Percentiles rank a stretch among this genome's conserved stretches.
Evolutionary conservation across 2,113 vertebrate species (phyloP).

Genomic region (Boulengerochromis microlepis): DNA sequence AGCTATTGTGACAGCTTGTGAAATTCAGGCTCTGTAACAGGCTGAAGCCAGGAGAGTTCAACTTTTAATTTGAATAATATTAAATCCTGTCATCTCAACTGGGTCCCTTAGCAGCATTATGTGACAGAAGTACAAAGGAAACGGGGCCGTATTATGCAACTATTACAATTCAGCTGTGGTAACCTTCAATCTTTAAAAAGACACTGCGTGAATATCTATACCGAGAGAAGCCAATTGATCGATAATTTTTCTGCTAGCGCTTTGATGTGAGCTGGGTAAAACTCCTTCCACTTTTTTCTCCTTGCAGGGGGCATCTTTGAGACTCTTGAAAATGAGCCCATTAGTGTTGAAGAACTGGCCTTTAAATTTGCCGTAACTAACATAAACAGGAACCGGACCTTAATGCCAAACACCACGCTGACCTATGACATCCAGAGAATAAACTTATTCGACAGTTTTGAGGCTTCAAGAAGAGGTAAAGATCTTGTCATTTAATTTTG

Average conservation of each 20-base stretch:
- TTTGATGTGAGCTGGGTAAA: background rate
- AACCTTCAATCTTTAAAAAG: background rate
- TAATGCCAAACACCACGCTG: conserved; percentile 97
- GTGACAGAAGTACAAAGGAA: background rate
- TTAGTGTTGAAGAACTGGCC: conserved; percentile 93
- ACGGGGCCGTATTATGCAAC: conserved; percentile 11
- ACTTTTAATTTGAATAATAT: conserved; percentile 26
- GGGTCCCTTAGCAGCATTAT: background rate
- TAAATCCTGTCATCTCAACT: conserved; percentile 19
- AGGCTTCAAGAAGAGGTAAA: conserved; percentile 94
- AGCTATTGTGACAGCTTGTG: background rate
- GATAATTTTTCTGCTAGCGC: background rate
- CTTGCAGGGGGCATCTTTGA: conserved; percentile 95
- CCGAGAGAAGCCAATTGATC: background rate
- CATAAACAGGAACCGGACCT: conserved; percentile 93
- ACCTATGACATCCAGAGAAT: conserved; percentile 99
- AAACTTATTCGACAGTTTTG: conserved; percentile 96
- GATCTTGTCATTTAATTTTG: background rate
- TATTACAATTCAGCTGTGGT: background rate
- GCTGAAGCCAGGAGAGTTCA: conserved; percentile 3
- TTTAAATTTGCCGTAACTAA: conserved; percentile 98
- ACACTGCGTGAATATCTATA: background rate
- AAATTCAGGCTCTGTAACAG: conserved; percentile 18
- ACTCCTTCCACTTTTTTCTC: background rate
- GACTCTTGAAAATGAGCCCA: conserved; percentile 92